Conservation (phyloP, 2,888 invertebrate species). For the Andrena chrysosceles region DNA sequence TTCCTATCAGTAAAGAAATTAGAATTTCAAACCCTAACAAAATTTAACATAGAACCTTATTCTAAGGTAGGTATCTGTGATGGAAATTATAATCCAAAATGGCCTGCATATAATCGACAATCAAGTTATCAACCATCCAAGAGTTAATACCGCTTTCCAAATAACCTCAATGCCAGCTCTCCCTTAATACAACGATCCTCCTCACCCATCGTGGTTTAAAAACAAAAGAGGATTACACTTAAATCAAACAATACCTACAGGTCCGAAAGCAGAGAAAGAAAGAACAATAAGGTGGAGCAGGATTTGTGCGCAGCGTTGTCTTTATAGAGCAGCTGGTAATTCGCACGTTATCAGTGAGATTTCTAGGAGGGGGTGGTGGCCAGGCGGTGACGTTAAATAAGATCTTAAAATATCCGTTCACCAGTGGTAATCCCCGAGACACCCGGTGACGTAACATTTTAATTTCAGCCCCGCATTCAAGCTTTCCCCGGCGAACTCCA, state of each 20-base stretch:
- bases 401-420: conserved; percentile 62
- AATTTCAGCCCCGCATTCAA: conserved; percentile 53
- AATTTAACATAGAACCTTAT: too few species aligned
- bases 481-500: conserved; percentile 30
- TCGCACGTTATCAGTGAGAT: conserved; percentile 70
- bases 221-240: not conserved
- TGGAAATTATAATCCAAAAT: too few species aligned
- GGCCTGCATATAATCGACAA: too few species aligned
- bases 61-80: too few species aligned
- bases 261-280: not conserved
- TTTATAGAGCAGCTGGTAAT: conserved; percentile 61
- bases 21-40: too few species aligned
- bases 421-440: conserved; percentile 56
- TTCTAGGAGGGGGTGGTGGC: conserved; percentile 31
- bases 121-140: too few species aligned
- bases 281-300: not conserved
- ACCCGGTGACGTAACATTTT: conserved; percentile 56
- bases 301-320: conserved; percentile 44
- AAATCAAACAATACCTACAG: conserved; percentile 32
- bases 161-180: not conserved
- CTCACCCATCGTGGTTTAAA: not conserved
- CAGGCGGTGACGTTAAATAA: conserved; percentile 64
- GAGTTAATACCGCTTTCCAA: not conserved
- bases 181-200: conserved; percentile 1
- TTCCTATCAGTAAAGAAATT: too few species aligned